These are phyloP conservation scores for Notodonta ziczac DNA, from an alignment of 2,888 invertebrate genomes.

Conservation along the genomic window DNA sequence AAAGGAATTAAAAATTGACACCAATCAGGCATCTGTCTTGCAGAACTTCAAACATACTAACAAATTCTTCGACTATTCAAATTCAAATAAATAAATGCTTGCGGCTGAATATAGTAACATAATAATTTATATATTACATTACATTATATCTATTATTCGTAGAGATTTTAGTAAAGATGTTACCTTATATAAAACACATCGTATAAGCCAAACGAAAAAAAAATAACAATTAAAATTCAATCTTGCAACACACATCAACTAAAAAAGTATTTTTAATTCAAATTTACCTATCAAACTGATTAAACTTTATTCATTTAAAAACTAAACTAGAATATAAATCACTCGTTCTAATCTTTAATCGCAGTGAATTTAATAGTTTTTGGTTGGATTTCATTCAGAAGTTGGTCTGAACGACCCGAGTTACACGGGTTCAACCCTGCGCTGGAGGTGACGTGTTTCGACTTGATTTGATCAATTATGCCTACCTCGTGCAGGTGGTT, in stretches of 20 bases:
- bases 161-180: no score
- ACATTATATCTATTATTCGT: no score
- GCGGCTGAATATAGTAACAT: no score
- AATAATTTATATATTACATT: no score
- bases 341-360: constrained; percentile 28
- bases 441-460: constrained; percentile 28
- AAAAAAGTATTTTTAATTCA: constrained; percentile 12
- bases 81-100: no score
- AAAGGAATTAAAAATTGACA: no score
- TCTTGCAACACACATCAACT: neutral
- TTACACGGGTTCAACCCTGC: neutral
- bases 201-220: no score
- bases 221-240: no score
- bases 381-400: neutral
- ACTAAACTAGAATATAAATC: constrained; percentile 21
- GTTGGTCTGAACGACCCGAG: neutral
- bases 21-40: no score
- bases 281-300: constrained; percentile 21
- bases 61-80: no score
- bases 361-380: constrained; percentile 35
- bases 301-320: constrained; percentile 30
- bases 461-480: constrained; percentile 41
- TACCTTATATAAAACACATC: no score
- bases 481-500: constrained; percentile 8
- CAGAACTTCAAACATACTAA: no score